Evolutionary conservation across 2,797 vertebrate species (phyloP), one percentile per base, ranked within the genome.

Genomic region (Mus caroli): DNA sequence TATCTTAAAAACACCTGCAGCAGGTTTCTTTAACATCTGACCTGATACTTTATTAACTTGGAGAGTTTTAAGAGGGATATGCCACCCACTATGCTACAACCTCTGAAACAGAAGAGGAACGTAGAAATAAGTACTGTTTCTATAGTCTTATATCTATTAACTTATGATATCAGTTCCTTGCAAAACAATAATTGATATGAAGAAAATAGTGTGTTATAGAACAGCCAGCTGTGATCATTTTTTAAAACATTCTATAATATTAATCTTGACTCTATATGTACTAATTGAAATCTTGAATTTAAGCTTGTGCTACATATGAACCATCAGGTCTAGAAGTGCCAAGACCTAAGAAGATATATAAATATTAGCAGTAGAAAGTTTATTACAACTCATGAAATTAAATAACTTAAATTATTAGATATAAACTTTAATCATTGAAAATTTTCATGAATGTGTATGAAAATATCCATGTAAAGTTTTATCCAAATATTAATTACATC

Each of bases 11-110:
- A 69, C 15, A 58, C 93, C 88, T 78, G 76, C 84, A 69, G 78
- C 37, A 76, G 11, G 4, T 94, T 98, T 96, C 88, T n/a, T 92
- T 92, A 94, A 93, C 62, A 92, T 96, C 62, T 90, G 46, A 20
- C 64, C 11, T 34, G 3, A 43, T 76, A 62, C 52, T 67, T 88
- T 92, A 90, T 64, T n/a, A 6, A 75, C 40, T 85, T 88, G 78
- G 56, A 37, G 26, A 73, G 34, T 76, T 88, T 22, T 76, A 93
- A 85, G n/a, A 87, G 69, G 77, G n/a, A 75, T 19, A 83, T 43
- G 4, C 15, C 75, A 46, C 11, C 34, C 92, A 9, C 43, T 79
- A 24, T 78, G 19, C 56, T 67, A 43, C 56, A 37, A 37, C n/a
- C 17, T 60, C 34, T 67, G 43, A 90, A 40, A 40, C 12, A 78